phyloP scores from a whole-genome alignment of 92 coral and sea anemone species.

The Umimayanthus chanpuru region DNA sequence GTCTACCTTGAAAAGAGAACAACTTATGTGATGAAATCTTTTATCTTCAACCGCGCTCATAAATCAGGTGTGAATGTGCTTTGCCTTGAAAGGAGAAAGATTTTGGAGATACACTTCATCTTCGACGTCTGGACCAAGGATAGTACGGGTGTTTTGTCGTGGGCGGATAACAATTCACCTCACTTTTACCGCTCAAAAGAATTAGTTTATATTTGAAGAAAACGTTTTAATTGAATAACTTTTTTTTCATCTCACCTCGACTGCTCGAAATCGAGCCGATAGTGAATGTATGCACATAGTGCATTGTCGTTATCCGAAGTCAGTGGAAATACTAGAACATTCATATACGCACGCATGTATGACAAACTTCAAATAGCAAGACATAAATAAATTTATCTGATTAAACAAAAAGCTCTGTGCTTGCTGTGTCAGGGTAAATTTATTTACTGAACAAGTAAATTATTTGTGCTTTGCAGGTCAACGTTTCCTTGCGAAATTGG shows the following conservation, averaged over 20 bases:
- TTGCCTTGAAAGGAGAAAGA: not conserved
- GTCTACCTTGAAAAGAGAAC: constrained; percentile 8
- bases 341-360: not conserved
- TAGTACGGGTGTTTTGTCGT: not conserved
- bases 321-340: not conserved
- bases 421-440: too few species aligned
- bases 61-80: not conserved
- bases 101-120: not conserved
- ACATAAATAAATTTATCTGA: not conserved
- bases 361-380: not conserved
- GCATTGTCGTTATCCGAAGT: not conserved
- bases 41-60: not conserved
- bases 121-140: not conserved
- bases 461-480: too few species aligned
- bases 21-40: not conserved
- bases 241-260: not conserved
- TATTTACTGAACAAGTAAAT: too few species aligned
- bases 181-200: not conserved
- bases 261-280: not conserved
- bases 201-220: not conserved
- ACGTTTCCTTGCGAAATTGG: too few species aligned
- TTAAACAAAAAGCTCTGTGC: not conserved
- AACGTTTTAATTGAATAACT: not conserved
- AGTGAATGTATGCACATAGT: not conserved
- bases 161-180: not conserved